Evolutionary conservation across 1,140 invertebrate genomes (phyloP).

Genomic region (Neotoxoptera formosana): DNA sequence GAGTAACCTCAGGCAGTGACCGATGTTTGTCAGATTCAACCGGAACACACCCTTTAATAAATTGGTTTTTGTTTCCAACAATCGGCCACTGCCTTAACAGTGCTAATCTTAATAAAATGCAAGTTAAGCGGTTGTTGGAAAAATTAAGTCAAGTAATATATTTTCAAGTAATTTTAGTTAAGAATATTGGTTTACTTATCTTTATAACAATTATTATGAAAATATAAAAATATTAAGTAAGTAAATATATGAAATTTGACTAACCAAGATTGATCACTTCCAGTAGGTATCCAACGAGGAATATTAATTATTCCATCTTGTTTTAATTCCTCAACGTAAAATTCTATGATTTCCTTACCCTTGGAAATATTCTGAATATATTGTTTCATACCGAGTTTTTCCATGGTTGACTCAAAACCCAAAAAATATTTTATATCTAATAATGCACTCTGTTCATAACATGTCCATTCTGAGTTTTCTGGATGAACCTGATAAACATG

Average conservation of each 20-base stretch:
- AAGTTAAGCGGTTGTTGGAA: too few species aligned
- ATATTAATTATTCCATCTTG: slow-evolving; percentile 81
- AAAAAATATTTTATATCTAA: slow-evolving; percentile 97
- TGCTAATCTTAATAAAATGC: neutral
- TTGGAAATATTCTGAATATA: slow-evolving; percentile 92
- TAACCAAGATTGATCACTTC: slow-evolving; percentile 47
- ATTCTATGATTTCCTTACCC: slow-evolving; percentile 96
- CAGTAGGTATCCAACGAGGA: slow-evolving; percentile 66
- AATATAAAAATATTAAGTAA: neutral
- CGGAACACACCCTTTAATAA: neutral
- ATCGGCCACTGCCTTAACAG: neutral
- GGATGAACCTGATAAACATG: slow-evolving; percentile 79
- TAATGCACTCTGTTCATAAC: slow-evolving; percentile 93
- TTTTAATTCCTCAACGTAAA: slow-evolving; percentile 83
- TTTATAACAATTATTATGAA: neutral
- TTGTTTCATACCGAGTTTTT: slow-evolving; percentile 97
- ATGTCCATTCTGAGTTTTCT: slow-evolving; percentile 95
- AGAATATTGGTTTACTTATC: neutral
- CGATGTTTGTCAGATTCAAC: too few species aligned
- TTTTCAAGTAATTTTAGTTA: neutral
- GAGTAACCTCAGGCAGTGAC: neutral
- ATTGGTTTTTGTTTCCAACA: neutral
- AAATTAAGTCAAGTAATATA: neutral
- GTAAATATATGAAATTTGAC: neutral
- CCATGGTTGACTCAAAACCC: slow-evolving; percentile 93